These are phyloP conservation scores for Mormoops blainvillei DNA, from an alignment of 2,113 vertebrate species.

Conservation along the genomic window DNA sequence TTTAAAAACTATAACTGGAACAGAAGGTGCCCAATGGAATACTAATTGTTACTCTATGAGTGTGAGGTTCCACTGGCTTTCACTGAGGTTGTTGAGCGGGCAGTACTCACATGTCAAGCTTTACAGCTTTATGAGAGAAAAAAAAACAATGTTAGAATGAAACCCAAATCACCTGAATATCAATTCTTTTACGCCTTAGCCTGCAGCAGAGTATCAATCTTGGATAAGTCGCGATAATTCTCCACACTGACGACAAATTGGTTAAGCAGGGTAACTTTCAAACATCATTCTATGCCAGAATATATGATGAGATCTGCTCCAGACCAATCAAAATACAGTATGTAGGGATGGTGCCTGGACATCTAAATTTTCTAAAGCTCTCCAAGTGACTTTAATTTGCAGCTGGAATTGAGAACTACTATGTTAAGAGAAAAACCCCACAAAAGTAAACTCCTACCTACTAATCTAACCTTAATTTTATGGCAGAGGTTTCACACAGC, in stretches of 20 bases:
- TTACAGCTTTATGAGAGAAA: not conserved
- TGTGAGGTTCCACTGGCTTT: not conserved
- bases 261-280: not conserved
- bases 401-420: not conserved
- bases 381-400: not conserved
- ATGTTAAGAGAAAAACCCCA: not conserved
- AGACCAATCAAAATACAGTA: not conserved
- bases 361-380: not conserved
- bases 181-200: slow-evolving; percentile 8
- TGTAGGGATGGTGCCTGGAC: not conserved
- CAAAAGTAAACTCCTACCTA: not conserved
- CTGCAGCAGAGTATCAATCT: not conserved
- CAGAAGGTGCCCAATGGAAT: not conserved
- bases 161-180: not conserved
- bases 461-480: not conserved
- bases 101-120: not conserved
- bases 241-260: not conserved
- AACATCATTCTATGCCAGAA: not conserved
- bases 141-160: not conserved
- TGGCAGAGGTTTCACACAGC: not conserved
- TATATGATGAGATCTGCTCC: not conserved
- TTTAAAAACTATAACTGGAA: slow-evolving; percentile 32
- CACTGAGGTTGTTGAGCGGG: not conserved
- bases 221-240: not conserved
- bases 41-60: slow-evolving; percentile 9